phyloP scores from a whole-genome alignment of 1,140 invertebrate species.

The Ganaspis sp. region DNA sequence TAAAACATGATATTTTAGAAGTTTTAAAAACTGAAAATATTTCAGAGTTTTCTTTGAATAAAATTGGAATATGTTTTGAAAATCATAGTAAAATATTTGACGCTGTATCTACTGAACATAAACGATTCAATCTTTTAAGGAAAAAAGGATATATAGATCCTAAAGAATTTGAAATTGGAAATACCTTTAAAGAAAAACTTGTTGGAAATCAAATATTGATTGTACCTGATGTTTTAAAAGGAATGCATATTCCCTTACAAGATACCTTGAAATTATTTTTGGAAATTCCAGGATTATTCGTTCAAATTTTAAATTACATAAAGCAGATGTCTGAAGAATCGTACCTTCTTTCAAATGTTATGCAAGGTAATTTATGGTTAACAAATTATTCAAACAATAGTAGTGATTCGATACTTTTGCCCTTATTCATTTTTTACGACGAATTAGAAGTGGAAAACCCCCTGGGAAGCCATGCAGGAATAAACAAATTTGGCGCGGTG shows the following conservation, averaged over 20 bases:
- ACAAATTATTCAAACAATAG: neutral
- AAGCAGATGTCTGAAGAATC: too few species aligned
- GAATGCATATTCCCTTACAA: neutral
- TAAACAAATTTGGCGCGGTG: too few species aligned
- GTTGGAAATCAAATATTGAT: neutral
- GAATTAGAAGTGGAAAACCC: too few species aligned
- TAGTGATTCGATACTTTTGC: neutral
- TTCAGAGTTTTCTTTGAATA: too few species aligned
- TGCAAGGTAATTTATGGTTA: neutral
- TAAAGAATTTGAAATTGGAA: neutral
- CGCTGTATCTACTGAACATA: neutral
- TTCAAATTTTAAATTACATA: neutral
- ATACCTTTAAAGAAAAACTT: neutral
- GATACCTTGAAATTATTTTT: neutral
- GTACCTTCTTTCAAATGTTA: neutral
- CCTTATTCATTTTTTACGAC: too few species aligned
- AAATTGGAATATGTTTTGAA: neutral
- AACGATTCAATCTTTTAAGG: neutral
- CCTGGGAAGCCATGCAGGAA: constrained; percentile 25
- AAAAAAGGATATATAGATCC: neutral
- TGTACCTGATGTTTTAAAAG: neutral
- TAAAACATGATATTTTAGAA: neutral
- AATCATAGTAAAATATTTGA: neutral
- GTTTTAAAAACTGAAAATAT: too few species aligned
- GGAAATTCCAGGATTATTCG: neutral